Evolutionary conservation across 2,888 invertebrate genomes (phyloP), one percentile per base, ranked within the genome.

Genomic region (Xanthia togata): DNA sequence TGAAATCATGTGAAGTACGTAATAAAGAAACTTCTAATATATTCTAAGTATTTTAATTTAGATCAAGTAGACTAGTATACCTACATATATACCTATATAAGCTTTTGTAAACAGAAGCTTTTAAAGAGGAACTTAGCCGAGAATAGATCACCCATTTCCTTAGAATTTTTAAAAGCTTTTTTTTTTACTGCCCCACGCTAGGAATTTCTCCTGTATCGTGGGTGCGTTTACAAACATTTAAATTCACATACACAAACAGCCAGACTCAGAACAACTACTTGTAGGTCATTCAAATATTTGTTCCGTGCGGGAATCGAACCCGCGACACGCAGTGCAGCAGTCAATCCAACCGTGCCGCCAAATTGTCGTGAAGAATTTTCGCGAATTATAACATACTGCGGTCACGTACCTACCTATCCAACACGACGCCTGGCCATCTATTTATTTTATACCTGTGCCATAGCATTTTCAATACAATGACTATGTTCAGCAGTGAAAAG

Each of bases 21-120:
- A 81, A 76, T 82, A 82, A 84, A 82, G 38, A 4, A n/a, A 53
- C 14, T 50, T 70, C 38, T 53, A 35, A 1, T 23, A 55, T 1
- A 60, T 23, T 53, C 44, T 2, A 14, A 23, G 50, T 44, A 8
- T 47, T 70, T 78, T 59, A 0, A 53, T 60, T 78, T 11, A 26
- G 23, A 53, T 17, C 38, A 41, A 26, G 17, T 62, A 62, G 62
- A 20, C 63, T 26, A 11, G 11, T 23, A n/a, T 20, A 67, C 9
- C 20, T 20, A 20, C 50, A 50, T 20, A 50, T n/a, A n/a, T n/a
- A n/a, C n/a, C n/a, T n/a, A n/a, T n/a, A n/a, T 8, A 23, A 12
- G 44, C 4, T 23, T 20, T 35, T 47, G 17, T 14, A 47, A 68
- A 47, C 20, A 35, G 69, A 26, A 47, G 12, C 35, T 68, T 17